Evolutionary conservation across 1,140 invertebrate species (phyloP), one percentile per base, ranked within the genome.

Genomic region (Tribolium castaneum): DNA sequence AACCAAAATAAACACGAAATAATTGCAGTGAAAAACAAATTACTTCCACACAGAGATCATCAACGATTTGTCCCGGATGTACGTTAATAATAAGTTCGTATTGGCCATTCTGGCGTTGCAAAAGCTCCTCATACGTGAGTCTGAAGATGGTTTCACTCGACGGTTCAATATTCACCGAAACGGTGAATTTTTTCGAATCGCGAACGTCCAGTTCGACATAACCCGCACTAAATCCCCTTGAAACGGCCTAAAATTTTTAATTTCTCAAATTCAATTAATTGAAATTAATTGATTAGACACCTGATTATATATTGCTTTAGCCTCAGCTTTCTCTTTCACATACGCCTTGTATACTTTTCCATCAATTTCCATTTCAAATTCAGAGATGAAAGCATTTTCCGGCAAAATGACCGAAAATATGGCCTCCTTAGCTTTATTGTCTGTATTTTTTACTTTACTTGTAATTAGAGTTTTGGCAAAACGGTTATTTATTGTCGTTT

Each of bases 51-150:
- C 86, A 84, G 52, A 92, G 85, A 74, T 90, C 87, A 51, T 88
- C 87, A 13, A 92, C 89, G 3, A 90, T 72, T 77, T 89, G 85
- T 56, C 80, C 82, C 9, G 91, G 91, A 80, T 90, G 89, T 50
- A 92, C 83, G 83, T 92, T 91, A n/a, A 92, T 87, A 7, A 88
- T 87, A 72, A 91, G 88, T 80, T 91, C 89, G 85, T 92, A 93
- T 2, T 87, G 85, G 1, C 89, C 90, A 66, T 90, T 86, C 35
- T 89, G 85, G 5, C 91, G 85, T 2, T 86, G 82, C 6, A 93
- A 83, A 4, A 93, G 81, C 84, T 92, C 90, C 83, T 93, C 92
- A 81, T 92, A 92, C 0, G 89, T 91, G 66, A 92, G 84, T 78
- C 91, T 90, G 84, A 92, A 93, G 0, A 87, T 85, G 0, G 89